Conservation (phyloP, 2,113 vertebrate genomes). For the Vidua macroura region DNA sequence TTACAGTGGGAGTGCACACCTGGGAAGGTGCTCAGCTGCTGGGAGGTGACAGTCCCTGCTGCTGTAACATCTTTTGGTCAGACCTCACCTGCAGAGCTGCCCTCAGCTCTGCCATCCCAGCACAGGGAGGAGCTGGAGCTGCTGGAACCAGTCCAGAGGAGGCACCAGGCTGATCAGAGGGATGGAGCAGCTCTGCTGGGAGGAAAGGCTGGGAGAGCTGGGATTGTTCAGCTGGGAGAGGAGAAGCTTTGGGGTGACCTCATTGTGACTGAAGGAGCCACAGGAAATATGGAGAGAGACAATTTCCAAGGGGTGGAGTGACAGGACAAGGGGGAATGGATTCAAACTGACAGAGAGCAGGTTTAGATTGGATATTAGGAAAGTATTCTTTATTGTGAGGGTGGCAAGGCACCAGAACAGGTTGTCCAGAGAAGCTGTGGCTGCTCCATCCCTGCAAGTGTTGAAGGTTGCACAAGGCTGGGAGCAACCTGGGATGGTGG, state of each 20-base stretch:
- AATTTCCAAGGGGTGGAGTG: not conserved
- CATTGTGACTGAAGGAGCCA: not conserved
- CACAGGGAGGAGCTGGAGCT: not conserved
- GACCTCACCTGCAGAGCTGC: not conserved
- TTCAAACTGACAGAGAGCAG: not conserved
- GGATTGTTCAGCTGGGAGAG: not conserved
- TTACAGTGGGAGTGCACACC: not conserved
- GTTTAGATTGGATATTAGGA: not conserved
- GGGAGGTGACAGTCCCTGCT: not conserved
- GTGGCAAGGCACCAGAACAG: not conserved
- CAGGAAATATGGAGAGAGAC: not conserved
- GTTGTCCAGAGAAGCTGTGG: not conserved
- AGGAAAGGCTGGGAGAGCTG: not conserved
- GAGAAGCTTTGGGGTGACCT: not conserved
- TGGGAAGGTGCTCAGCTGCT: not conserved
- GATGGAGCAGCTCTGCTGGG: not conserved
- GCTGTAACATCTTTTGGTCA: not conserved
- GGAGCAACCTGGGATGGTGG: not conserved
- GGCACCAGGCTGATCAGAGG: not conserved
- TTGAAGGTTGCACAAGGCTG: accelerated
- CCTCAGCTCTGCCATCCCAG: not conserved
- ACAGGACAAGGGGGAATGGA: not conserved
- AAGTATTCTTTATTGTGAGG: not conserved
- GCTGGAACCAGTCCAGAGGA: not conserved
- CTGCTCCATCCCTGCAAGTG: not conserved